These are phyloP conservation scores for Takifugu ocellatus DNA, from an alignment of 2,797 vertebrate genomes.

Conservation along the genomic window DNA sequence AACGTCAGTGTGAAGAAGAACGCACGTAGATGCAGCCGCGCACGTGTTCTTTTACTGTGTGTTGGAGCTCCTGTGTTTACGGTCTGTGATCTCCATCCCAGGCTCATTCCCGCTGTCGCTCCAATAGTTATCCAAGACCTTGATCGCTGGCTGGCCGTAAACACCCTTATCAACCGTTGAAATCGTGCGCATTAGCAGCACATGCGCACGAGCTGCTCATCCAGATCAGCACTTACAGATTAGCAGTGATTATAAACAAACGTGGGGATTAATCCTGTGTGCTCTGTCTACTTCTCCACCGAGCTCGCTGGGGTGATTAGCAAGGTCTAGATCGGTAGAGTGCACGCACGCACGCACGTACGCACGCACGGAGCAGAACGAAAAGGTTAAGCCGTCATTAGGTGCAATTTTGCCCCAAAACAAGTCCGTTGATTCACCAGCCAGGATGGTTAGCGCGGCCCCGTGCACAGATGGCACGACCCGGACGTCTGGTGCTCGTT, in stretches of 20 bases:
- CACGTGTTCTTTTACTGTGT: too few relatives aligned
- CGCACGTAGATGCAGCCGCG: too few relatives aligned
- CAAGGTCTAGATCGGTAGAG: slow-evolving; percentile 63
- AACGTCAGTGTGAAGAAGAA: slow-evolving; percentile 10
- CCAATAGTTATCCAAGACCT: slow-evolving; percentile 61
- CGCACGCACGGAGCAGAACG: slow-evolving; percentile 6
- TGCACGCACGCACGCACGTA: slow-evolving; percentile 30
- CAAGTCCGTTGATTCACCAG: too few relatives aligned
- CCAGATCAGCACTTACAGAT: slow-evolving; percentile 69
- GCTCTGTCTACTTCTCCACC: slow-evolving; percentile 68
- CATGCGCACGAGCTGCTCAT: slow-evolving; percentile 57
- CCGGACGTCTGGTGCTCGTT: not conserved
- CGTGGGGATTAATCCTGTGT: slow-evolving; percentile 76
- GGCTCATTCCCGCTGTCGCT: slow-evolving; percentile 46
- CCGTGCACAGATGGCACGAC: too few relatives aligned
- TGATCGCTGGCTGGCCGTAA: slow-evolving; percentile 61
- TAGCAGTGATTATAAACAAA: slow-evolving; percentile 80
- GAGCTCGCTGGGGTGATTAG: slow-evolving; percentile 71
- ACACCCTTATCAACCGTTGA: slow-evolving; percentile 62
- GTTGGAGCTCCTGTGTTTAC: slow-evolving; percentile 23
- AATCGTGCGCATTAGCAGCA: slow-evolving; percentile 46
- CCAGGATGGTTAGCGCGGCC: too few relatives aligned
- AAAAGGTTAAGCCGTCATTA: not conserved
- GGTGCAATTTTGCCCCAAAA: too few relatives aligned
- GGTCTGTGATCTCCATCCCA: slow-evolving; percentile 13